phyloP scores from a whole-genome alignment of 2,113 vertebrate species.

The Eulemur macaco region DNA sequence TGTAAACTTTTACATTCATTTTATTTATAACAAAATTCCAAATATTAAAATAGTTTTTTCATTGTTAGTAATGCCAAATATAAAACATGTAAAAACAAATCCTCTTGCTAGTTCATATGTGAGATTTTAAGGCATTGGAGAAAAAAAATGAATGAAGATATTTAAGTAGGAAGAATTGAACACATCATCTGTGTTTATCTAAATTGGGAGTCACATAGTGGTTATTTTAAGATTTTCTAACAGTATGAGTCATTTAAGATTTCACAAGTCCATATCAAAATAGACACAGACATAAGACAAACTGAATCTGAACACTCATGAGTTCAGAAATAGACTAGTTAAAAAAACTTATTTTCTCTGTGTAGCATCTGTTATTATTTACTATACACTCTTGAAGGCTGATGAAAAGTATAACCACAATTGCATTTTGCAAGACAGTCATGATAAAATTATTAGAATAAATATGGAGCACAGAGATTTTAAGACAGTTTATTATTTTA shows the following conservation, averaged over 20 bases:
- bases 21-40: constrained; percentile 34
- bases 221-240: constrained; percentile 47
- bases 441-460: constrained; percentile 52
- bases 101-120: constrained; percentile 45
- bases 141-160: constrained; percentile 69
- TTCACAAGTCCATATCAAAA: constrained; percentile 72
- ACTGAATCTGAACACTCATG: constrained; percentile 62
- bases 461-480: neutral
- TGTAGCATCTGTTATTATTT: constrained; percentile 76
- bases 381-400: constrained; percentile 41
- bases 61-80: neutral
- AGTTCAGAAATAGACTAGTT: constrained; percentile 76
- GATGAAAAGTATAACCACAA: constrained; percentile 61
- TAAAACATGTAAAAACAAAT: neutral
- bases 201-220: constrained; percentile 52
- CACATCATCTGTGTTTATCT: constrained; percentile 56
- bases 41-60: neutral
- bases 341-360: constrained; percentile 74
- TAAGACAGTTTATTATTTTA: constrained; percentile 43
- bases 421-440: constrained; percentile 48
- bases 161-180: constrained; percentile 70
- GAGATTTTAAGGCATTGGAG: constrained; percentile 44
- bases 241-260: constrained; percentile 73
- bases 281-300: constrained; percentile 72
- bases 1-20: constrained; percentile 11